Base-by-base conservation (phyloP, 2,888 invertebrate species). In the Acronicta leporina region DNA sequence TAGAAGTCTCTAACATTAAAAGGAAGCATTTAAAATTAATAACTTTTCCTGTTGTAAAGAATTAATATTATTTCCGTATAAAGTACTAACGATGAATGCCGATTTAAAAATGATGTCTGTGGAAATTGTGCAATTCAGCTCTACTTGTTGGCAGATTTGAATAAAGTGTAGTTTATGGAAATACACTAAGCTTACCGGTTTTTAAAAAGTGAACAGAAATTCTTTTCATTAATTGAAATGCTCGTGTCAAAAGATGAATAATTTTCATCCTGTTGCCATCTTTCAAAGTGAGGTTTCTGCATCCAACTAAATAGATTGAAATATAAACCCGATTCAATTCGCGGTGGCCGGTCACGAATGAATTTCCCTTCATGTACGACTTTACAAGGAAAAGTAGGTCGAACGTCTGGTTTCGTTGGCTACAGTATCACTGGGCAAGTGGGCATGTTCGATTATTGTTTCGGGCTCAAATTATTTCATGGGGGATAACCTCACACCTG, bases 381-480 rank as follows among this genome's bases (percentile, higher is more conserved):
- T 87, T 86, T 83, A 85, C 82, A 85, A 87, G 82, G 89, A 92
- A 20, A 92, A 92, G 91, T 91, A 82, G 90, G 91, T 88, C 90
- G 83, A 77, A 81, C 77, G 87, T 89, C 87, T 88, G 85, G 87
- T 89, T 89, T 85, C 82, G 80, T 82, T 82, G 68, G 76, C 77
- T 38, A 20, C 20, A 56, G 62, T 77, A 63, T 73, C 69, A 68
- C 67, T 75, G 77, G 68, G 68, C 72, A 78, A 79, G 78, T 75
- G 77, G 68, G 68, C 72, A 78, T 80, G 78, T 81, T 80, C 73
- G 73, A 79, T 81, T 81, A 81, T 82, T 82, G 77, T 83, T 81
- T 77, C 67, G 53, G 67, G 73, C 62, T 54, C 63, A 56, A 73
- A 71, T 74, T 73, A 55, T 62, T 71, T 68, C 60, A 47, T 44